Base-by-base conservation (phyloP, 2,888 invertebrate species). In the Lithophane leautieri region DNA sequence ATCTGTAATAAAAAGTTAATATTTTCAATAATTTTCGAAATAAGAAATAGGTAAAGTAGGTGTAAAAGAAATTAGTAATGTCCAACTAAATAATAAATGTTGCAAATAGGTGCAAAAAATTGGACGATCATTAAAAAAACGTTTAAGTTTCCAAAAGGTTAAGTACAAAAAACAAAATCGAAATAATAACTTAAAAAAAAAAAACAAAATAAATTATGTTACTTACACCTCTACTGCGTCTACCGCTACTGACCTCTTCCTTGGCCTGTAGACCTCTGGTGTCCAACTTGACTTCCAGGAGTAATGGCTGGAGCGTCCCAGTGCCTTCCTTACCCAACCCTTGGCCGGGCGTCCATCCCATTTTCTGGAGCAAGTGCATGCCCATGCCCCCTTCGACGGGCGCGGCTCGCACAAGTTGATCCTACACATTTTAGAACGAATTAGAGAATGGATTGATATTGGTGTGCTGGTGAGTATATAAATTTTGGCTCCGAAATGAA, bases 281-380 rank as follows among this genome's bases (percentile, higher is more conserved):
- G 93, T 99, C 99, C 84, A 99, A 97, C 94, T 99, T 99, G n/a
- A 99, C 98, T 92, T 99, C 99, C 1, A 99, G 96, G 80, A 98
- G 96, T 16, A 99, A 96, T 0, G 99, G 99, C 91, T 98, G 99
- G 34, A 99, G 95, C 0, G 98, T 97, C 0, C 99, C 99, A 70
- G 98, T 98, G 91, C 99, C 99, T 91, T 99, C 98, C 93, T 99
- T 99, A 56, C 99, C 99, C 70, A 99, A 97, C 44, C 99, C 99
- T 94, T 99, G 98, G 0, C 99, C 99, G 0, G 99, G 99, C 84
- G 98, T 98, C 99, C 99, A 99, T 63, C 99, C 99, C 99, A 99
- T 99, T 97, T 99, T 99, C 96, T 99, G 98, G 66, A 99, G 97
- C 81, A 99, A 97, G 88, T 98, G 98, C 99, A 99, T 99, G 40